A percentile compares a stretch with the other conserved stretches of the same genome.
phyloP scores from a whole-genome alignment of 2,797 vertebrate genomes.

The Tapera naevia region DNA sequence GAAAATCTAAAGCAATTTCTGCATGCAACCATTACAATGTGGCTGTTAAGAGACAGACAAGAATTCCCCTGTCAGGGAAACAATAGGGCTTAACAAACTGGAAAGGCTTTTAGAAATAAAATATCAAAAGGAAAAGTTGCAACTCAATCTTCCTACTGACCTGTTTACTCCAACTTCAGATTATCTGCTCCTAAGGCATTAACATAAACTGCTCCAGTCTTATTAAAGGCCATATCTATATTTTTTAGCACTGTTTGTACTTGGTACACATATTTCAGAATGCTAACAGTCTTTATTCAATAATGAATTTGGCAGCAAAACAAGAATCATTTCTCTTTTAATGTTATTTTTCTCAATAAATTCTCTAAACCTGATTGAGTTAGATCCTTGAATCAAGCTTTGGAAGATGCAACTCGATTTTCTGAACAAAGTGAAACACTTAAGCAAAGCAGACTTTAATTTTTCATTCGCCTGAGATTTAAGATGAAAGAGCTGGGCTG shows the following conservation, averaged over 20 bases:
- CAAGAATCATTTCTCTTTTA: conserved; percentile 24
- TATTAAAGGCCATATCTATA: neutral
- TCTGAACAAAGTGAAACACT: conserved; percentile 35
- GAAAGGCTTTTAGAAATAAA: conserved; percentile 11
- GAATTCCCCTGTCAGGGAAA: conserved; percentile 5
- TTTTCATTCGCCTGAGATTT: conserved; percentile 21
- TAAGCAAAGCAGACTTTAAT: conserved; percentile 32
- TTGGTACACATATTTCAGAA: conserved; percentile 26
- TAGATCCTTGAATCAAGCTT: neutral
- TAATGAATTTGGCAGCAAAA: conserved; percentile 53
- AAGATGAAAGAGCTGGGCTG: conserved; percentile 48
- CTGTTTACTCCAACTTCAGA: conserved; percentile 2
- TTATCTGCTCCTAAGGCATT: conserved; percentile 25
- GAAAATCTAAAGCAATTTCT: conserved; percentile 1
- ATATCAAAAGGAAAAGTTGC: conserved; percentile 7
- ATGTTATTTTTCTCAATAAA: conserved; percentile 48
- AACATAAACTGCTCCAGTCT: conserved; percentile 32
- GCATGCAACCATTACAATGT: neutral
- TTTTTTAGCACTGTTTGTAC: conserved; percentile 24
- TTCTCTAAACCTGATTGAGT: conserved; percentile 31
- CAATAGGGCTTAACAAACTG: neutral
- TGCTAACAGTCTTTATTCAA: conserved; percentile 1
- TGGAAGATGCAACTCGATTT: conserved; percentile 14
- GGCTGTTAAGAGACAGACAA: neutral
- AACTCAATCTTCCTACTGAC: neutral